phyloP scores from a whole-genome alignment of 1,140 invertebrate genomes.

The Micrasema minimum region DNA sequence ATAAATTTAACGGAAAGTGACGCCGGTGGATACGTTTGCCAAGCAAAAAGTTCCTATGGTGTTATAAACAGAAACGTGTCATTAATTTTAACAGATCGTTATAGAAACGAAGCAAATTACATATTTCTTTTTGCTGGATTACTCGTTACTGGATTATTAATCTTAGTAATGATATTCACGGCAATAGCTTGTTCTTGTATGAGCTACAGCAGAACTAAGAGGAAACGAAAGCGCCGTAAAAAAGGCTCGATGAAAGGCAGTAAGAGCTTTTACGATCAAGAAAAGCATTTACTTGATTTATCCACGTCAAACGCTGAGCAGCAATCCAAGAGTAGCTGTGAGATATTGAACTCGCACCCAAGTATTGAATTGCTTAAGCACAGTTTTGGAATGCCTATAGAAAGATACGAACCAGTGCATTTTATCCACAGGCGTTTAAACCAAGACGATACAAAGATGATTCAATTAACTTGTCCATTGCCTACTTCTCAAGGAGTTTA shows the following conservation, averaged over 20 bases:
- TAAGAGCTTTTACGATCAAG: constrained; percentile 84
- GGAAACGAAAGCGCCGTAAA: constrained; percentile 65
- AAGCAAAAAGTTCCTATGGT: constrained; percentile 62
- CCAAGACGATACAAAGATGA: constrained; percentile 39
- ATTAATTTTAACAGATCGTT: constrained; percentile 59
- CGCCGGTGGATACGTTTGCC: constrained; percentile 64
- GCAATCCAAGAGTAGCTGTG: constrained; percentile 44
- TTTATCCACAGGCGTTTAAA: constrained; percentile 18
- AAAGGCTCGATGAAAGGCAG: constrained; percentile 76
- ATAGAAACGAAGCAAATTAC: constrained; percentile 61
- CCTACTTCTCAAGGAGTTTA: constrained; percentile 56
- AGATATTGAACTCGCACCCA: constrained; percentile 31
- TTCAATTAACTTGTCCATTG: constrained; percentile 25
- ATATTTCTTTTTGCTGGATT: constrained; percentile 64
- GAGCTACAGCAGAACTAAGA: constrained; percentile 61
- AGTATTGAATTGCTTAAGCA: constrained; percentile 58
- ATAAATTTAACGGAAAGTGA: constrained; percentile 63
- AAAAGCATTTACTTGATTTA: constrained; percentile 83
- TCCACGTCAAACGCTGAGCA: constrained; percentile 55
- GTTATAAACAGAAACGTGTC: constrained; percentile 63
- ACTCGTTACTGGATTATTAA: constrained; percentile 62
- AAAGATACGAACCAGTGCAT: constrained; percentile 39
- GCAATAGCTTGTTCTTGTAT: constrained; percentile 59
- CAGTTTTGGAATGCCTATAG: constrained; percentile 44
- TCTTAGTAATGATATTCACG: constrained; percentile 42